These are phyloP conservation scores for Microchrysa polita DNA, from an alignment of 2,888 invertebrate genomes.

Conservation along the genomic window DNA sequence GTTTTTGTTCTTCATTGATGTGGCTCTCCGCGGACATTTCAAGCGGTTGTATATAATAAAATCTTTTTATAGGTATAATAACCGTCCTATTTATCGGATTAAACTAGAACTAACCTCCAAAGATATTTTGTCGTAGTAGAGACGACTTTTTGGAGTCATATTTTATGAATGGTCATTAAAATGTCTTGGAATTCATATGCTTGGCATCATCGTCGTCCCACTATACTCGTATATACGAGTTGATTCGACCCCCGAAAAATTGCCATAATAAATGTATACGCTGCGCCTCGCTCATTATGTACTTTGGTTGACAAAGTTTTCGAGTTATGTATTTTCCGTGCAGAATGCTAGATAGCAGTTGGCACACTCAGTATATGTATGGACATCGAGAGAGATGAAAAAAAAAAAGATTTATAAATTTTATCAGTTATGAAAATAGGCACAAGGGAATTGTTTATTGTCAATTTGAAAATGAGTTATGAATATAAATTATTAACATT, in stretches of 20 bases:
- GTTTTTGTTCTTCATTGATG: too few relatives aligned
- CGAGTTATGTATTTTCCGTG: not conserved
- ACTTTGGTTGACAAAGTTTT: not conserved
- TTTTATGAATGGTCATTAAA: conserved; percentile 48
- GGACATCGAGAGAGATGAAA: too few relatives aligned
- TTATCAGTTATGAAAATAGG: too few relatives aligned
- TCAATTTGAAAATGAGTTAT: too few relatives aligned
- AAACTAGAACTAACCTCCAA: conserved; percentile 39
- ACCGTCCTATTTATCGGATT: conserved; percentile 12
- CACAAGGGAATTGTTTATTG: too few relatives aligned
- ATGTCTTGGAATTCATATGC: conserved; percentile 48
- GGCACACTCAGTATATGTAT: too few relatives aligned
- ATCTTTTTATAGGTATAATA: not conserved
- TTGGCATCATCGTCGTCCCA: conserved; percentile 30
- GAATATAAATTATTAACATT: too few relatives aligned
- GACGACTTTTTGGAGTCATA: conserved; percentile 37
- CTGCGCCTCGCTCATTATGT: too few relatives aligned
- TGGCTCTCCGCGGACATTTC: conserved; percentile 3
- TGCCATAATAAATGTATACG: conserved; percentile 43
- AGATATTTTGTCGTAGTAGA: conserved; percentile 47
- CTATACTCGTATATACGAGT: too few relatives aligned
- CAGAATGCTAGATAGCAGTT: too few relatives aligned
- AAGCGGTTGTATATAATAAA: conserved; percentile 18
- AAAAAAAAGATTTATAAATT: too few relatives aligned
- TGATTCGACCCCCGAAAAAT: conserved; percentile 35